Evolutionary conservation across 2,113 vertebrate species (phyloP).

Genomic region (Solenodon paradoxus): DNA sequence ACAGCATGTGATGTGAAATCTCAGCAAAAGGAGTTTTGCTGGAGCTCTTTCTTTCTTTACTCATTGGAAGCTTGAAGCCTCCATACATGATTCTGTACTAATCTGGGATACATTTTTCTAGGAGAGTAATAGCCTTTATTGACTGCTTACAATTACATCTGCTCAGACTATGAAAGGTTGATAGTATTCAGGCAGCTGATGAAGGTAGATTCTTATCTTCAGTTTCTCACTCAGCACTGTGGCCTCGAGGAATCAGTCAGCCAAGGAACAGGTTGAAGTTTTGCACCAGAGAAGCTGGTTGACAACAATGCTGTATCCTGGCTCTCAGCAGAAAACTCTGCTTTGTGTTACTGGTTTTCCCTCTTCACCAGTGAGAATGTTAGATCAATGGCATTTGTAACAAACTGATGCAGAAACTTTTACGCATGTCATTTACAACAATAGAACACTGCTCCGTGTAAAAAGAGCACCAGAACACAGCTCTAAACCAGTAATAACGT

Average conservation of each 20-base stretch:
- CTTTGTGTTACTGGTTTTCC: not conserved
- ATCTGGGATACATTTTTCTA: not conserved
- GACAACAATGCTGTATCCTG: not conserved
- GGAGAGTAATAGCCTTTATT: not conserved
- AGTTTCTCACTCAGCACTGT: not conserved
- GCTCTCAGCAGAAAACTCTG: not conserved
- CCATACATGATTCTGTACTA: not conserved
- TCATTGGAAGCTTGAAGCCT: not conserved
- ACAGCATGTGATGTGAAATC: not conserved
- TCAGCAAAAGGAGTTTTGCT: not conserved
- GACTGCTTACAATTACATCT: not conserved
- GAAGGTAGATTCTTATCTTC: not conserved
- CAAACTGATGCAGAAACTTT: slow-evolving; percentile 6
- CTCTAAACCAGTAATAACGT: not conserved
- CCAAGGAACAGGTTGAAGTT: not conserved
- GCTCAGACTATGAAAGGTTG: not conserved
- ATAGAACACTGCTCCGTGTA: too few species aligned
- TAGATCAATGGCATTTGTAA: not conserved
- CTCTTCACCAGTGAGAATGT: slow-evolving; percentile 4
- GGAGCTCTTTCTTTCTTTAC: not conserved
- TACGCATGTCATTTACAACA: slow-evolving; percentile 26
- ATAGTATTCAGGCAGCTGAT: not conserved
- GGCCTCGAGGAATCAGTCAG: not conserved
- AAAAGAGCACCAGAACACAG: not conserved
- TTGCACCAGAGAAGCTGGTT: not conserved